Evolutionary conservation across 2,797 vertebrate species (phyloP).

Genomic region (Notoglanidium macrostoma): DNA sequence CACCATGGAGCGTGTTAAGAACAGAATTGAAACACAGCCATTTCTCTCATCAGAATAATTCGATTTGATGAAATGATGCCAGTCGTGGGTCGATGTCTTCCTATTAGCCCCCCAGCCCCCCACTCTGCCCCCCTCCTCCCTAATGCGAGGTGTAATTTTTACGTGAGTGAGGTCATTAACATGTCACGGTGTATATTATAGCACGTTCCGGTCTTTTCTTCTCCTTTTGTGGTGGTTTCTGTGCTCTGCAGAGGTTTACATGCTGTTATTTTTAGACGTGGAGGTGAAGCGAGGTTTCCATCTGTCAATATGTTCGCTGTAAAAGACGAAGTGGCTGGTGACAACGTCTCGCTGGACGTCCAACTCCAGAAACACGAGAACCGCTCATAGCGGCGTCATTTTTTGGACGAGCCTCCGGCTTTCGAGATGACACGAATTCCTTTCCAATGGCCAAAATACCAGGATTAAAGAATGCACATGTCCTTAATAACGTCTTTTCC

Average conservation of each 20-base stretch:
- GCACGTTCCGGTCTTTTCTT: background rate
- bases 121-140: background rate
- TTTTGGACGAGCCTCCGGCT: conserved; percentile 13
- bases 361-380: conserved; percentile 19
- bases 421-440: conserved; percentile 13
- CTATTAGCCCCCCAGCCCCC: background rate
- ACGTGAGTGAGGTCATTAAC: background rate
- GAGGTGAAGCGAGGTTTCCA: conserved; percentile 13
- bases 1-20: background rate
- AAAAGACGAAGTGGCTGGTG: conserved; percentile 25
- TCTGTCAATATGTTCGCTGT: conserved; percentile 1
- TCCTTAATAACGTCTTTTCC: conserved; percentile 35
- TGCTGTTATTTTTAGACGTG: background rate
- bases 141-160: conserved; percentile 2
- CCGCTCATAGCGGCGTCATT: background rate
- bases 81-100: background rate
- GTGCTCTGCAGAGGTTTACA: background rate
- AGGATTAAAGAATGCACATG: conserved; percentile 25
- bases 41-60: background rate
- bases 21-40: background rate
- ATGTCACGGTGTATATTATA: background rate
- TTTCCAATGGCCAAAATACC: conserved; percentile 4
- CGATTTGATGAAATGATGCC: background rate
- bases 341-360: background rate
- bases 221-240: conserved; percentile 1